A percentile compares a stretch with the other conserved stretches of the same genome.
Evolutionary conservation across 2,797 vertebrate species (phyloP).

Genomic region (Rousettus madagascariensis): DNA sequence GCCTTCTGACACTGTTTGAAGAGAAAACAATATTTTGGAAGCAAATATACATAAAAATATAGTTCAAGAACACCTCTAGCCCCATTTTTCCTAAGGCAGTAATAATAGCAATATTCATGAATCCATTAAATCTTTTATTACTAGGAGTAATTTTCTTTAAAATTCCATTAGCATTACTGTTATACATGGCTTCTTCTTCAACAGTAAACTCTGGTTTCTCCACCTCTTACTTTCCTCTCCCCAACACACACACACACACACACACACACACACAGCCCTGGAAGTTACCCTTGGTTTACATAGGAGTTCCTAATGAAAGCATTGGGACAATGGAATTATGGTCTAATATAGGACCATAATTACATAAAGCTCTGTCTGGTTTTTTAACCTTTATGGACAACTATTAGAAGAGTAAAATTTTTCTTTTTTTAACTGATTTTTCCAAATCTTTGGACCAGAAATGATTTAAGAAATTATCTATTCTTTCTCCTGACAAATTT

Average conservation of each 20-base stretch:
- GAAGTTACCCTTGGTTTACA: not conserved
- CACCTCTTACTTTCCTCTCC: not conserved
- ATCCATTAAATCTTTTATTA: not conserved
- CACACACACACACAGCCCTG: not conserved
- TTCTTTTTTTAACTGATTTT: conserved; percentile 24
- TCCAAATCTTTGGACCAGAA: not conserved
- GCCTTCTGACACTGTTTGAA: conserved; percentile 51
- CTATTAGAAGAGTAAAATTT: not conserved
- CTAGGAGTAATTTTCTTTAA: conserved; percentile 13
- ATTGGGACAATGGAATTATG: not conserved
- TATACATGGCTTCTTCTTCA: not conserved
- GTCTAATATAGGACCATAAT: not conserved
- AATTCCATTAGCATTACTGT: not conserved
- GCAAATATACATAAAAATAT: not conserved
- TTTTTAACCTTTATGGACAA: not conserved
- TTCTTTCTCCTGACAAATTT: not conserved
- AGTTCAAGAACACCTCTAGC: not conserved
- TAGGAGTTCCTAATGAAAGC: not conserved
- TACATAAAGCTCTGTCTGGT: not conserved
- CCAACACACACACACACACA: no score
- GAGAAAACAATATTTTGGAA: conserved; percentile 25
- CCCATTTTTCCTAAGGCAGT: not conserved
- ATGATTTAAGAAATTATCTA: not conserved
- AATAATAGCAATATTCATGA: not conserved
- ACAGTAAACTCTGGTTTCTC: not conserved